Percentiles rank a stretch among this genome's conserved stretches.
These are phyloP conservation scores for Luidia sarsii DNA, from an alignment of 53 echinoderm and acorn worm genomes.

Conservation along the genomic window DNA sequence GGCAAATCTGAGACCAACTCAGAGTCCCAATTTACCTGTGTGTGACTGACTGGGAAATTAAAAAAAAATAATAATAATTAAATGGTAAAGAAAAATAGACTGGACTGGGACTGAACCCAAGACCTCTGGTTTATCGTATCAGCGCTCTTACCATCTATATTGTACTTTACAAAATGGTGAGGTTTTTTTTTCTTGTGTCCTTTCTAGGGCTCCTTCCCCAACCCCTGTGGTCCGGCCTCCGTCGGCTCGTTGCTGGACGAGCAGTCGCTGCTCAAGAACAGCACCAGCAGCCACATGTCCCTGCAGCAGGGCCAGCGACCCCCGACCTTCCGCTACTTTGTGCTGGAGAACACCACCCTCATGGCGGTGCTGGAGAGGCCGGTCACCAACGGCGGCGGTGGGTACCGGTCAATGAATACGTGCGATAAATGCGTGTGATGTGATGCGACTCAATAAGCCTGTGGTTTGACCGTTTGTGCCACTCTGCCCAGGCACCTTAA, in stretches of 20 bases:
- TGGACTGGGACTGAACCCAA: no score
- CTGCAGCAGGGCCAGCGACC: background rate
- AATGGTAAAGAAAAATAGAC: background rate
- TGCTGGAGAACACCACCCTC: slow-evolving; percentile 87
- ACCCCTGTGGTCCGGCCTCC: slow-evolving; percentile 92
- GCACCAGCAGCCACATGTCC: slow-evolving; percentile 13
- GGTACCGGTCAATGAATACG: no score
- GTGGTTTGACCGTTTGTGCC: no score
- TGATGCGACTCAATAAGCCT: no score
- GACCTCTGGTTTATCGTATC: no score
- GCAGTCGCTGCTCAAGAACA: slow-evolving; percentile 73
- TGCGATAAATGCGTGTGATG: no score
- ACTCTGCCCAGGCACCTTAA: no score
- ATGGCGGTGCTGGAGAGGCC: slow-evolving; percentile 92
- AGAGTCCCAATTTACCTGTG: background rate
- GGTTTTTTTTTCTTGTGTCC: background rate
- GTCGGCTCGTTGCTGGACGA: slow-evolving; percentile 89
- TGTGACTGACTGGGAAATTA: background rate
- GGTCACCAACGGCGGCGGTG: slow-evolving; percentile 75
- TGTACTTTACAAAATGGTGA: background rate
- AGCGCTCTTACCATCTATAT: background rate
- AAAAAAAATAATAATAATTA: background rate
- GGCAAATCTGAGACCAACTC: no score
- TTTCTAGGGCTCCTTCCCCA: slow-evolving; percentile 84
- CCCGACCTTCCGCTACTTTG: slow-evolving; percentile 89